Evolutionary conservation across 2,888 invertebrate genomes (phyloP), one percentile per base, ranked within the genome.

Genomic region (Shargacucullia verbasci): DNA sequence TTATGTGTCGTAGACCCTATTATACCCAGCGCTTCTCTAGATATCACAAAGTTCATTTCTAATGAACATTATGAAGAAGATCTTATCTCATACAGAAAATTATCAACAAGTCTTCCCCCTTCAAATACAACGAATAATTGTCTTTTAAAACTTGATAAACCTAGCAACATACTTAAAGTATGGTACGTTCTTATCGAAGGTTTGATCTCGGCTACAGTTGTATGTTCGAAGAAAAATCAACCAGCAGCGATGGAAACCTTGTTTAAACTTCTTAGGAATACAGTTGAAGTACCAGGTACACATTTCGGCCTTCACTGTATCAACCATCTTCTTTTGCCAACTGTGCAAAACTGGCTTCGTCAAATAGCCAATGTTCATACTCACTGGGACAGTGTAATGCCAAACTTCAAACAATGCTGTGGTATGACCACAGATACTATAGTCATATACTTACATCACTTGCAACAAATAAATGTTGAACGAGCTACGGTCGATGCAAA

Each of bases 371-470:
- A 96, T 74, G 95, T 96, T 6, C 95, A 96, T 72, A 94, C 96
- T 67, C 95, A 97, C 65, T 96, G 97, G 96, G 96, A 97, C 72
- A 95, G 95, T 70, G 95, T 97, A 46, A 97, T 97, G 85, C 96
- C 98, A 67, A 98, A 98, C 87, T 99, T 99, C 82, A 99, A 99
- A 83, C 99, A 99, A 83, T 98, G 98, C 82, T 98, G 98, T 81
- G 99, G 99, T 8, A 96, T 98, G 89, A 97, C 98, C 10, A 98
- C 98, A 0, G 99, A 99, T 82, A 94, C 98, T 29, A 96, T 98
- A 33, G 99, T 99, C 0, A 96, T 98, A 78, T 98, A 98, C 76
- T 91, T 98, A 33, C 96, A 96, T 71, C 96, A 96, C 77, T 95
- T 98, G 34, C 96, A 97, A 84, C 96, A 96, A 91, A 94, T 95